phyloP scores from a whole-genome alignment of 2,888 invertebrate genomes.

The Pyrochroa serraticornis region DNA sequence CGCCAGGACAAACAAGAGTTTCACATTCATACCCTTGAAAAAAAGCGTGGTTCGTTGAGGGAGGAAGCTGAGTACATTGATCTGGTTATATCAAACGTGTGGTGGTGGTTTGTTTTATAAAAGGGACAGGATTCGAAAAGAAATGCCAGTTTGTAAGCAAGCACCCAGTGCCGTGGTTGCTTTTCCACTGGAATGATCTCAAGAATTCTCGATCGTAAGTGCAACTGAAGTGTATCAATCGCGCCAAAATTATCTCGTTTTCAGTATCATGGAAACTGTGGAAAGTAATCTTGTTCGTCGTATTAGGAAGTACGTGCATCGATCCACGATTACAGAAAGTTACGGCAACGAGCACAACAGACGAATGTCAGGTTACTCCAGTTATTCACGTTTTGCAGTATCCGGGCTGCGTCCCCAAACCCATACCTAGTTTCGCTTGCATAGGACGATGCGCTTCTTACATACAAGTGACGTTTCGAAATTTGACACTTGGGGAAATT shows the following conservation, averaged over 20 bases:
- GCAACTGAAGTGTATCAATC: background rate
- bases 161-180: constrained; percentile 1
- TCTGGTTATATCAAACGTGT: background rate
- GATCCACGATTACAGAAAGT: constrained; percentile 48
- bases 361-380: constrained; percentile 89
- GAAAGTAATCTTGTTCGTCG: constrained; percentile 41
- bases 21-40: constrained; percentile 36
- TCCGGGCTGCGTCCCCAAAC: constrained; percentile 90
- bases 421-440: constrained; percentile 92
- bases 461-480: constrained; percentile 71
- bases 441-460: constrained; percentile 90
- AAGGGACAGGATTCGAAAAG: constrained; percentile 11
- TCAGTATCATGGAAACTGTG: constrained; percentile 39
- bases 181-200: constrained; percentile 16
- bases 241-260: constrained; percentile 16
- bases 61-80: constrained; percentile 13
- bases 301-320: constrained; percentile 53
- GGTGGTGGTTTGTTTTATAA: constrained; percentile 29
- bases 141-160: constrained; percentile 15
- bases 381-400: constrained; percentile 91
- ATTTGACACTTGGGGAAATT: background rate
- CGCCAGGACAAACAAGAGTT: constrained; percentile 30
- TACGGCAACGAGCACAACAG: constrained; percentile 59
- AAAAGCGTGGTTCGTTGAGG: constrained; percentile 9
- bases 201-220: too few species aligned